phyloP scores from a whole-genome alignment of 2,113 vertebrate species.

The Ceyx margarethae region DNA sequence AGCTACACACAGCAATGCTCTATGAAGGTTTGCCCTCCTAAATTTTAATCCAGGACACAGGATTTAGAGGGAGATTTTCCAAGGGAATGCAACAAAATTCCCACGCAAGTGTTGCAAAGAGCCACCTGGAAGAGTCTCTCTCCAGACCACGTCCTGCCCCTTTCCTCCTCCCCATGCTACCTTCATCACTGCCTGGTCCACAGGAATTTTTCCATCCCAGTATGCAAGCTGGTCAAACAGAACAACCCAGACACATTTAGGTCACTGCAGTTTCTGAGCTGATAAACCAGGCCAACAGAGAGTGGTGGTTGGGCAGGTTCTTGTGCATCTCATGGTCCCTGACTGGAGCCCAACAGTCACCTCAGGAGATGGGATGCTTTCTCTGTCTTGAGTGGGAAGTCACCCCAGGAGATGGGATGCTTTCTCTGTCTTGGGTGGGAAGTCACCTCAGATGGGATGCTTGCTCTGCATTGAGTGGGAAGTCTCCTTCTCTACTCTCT shows the following conservation, averaged over 20 bases:
- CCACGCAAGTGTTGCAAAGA: rapidly evolving
- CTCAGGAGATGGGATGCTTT: background rate
- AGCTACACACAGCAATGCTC: rapidly evolving
- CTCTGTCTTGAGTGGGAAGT: background rate
- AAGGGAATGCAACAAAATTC: background rate
- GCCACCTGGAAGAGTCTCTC: background rate
- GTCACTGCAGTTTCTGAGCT: rapidly evolving
- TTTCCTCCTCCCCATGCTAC: background rate
- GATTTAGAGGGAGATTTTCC: background rate
- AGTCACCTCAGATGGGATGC: background rate
- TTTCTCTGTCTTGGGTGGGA: background rate
- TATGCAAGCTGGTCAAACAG: background rate
- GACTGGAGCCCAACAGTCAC: background rate
- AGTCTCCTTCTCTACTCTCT: background rate
- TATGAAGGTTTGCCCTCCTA: background rate
- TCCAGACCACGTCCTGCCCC: rapidly evolving
- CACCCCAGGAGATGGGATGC: background rate
- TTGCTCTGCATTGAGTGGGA: background rate
- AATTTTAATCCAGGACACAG: background rate
- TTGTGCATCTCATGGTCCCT: rapidly evolving
- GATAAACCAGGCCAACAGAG: background rate
- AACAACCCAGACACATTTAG: background rate
- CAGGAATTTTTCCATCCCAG: background rate
- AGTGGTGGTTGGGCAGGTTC: rapidly evolving
- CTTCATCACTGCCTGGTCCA: background rate